Conservation (phyloP, 2,797 vertebrate species). For the Coendou prehensilis region DNA sequence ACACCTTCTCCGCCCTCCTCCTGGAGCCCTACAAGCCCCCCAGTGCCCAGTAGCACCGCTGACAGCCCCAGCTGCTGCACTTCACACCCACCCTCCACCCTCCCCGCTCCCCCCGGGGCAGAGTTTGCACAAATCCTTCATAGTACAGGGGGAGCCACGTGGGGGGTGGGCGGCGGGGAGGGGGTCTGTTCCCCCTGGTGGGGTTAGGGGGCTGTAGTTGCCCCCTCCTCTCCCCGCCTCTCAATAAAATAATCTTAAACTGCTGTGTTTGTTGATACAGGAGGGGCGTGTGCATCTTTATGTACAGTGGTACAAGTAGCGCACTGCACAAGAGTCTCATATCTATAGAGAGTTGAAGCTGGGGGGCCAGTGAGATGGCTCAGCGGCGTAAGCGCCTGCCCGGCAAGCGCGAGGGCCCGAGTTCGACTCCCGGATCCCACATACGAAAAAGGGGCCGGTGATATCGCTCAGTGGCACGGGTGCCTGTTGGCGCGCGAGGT, state of each 20-base stretch:
- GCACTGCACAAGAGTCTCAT: neutral
- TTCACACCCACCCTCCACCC: constrained; percentile 19
- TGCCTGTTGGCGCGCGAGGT: too few species aligned
- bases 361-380: too few species aligned
- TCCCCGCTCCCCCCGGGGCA: constrained; percentile 39
- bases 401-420: too few species aligned
- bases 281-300: too few species aligned
- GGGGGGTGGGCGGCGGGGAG: constrained; percentile 60
- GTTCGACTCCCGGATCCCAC: too few species aligned
- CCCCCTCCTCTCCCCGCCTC: constrained; percentile 72
- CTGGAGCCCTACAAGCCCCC: constrained; percentile 97
- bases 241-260: constrained; percentile 83
- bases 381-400: too few species aligned
- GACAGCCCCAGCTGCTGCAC: constrained; percentile 12
- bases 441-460: too few species aligned
- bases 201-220: constrained; percentile 64
- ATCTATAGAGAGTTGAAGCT: neutral
- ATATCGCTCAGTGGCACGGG: too few species aligned
- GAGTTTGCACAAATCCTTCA: constrained; percentile 81
- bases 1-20: constrained; percentile 96
- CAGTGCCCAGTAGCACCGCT: constrained; percentile 86
- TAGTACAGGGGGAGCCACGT: constrained; percentile 56
- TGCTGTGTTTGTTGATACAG: neutral
- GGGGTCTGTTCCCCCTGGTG: constrained; percentile 77
- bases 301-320: neutral